Evolutionary conservation across 1,140 invertebrate species (phyloP).

Genomic region (Gerris buenoi): DNA sequence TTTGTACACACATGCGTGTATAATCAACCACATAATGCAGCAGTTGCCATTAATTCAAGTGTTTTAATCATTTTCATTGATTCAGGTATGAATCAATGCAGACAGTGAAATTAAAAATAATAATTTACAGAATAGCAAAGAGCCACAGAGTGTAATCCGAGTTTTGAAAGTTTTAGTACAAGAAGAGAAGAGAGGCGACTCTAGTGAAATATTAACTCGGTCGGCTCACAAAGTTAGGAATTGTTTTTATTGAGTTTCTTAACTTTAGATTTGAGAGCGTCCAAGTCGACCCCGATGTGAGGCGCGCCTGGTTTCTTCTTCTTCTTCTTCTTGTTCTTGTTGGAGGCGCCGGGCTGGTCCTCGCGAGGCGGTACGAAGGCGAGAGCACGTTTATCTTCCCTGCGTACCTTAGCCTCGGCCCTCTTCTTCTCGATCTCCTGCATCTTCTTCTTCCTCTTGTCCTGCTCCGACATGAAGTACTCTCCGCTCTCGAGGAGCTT

Average conservation of each 20-base stretch:
- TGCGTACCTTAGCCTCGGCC: constrained; percentile 47
- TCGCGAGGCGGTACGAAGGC: constrained; percentile 74
- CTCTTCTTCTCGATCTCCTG: constrained; percentile 47
- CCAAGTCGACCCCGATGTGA: constrained; percentile 38
- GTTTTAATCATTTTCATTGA: too few relatives aligned
- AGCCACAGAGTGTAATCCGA: too few relatives aligned
- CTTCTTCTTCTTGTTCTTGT: neutral
- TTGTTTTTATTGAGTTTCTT: constrained; percentile 12
- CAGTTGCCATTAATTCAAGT: too few relatives aligned
- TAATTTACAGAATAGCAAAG: too few relatives aligned
- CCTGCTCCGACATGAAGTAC: constrained; percentile 82
- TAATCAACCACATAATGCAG: too few relatives aligned
- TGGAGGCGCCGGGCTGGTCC: neutral
- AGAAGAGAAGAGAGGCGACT: too few relatives aligned
- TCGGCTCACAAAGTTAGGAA: too few relatives aligned
- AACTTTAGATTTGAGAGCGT: constrained; percentile 35
- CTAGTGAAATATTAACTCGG: too few relatives aligned
- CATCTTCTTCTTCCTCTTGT: constrained; percentile 53
- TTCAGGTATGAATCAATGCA: too few relatives aligned
- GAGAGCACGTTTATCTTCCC: constrained; percentile 59
- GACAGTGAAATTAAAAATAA: too few relatives aligned
- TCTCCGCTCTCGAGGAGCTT: constrained; percentile 87
- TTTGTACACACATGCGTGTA: too few relatives aligned
- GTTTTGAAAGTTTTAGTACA: too few relatives aligned
- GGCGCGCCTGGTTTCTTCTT: neutral